Evolutionary conservation across 2,888 invertebrate species (phyloP).

Genomic region (Callyntrura sp.): DNA sequence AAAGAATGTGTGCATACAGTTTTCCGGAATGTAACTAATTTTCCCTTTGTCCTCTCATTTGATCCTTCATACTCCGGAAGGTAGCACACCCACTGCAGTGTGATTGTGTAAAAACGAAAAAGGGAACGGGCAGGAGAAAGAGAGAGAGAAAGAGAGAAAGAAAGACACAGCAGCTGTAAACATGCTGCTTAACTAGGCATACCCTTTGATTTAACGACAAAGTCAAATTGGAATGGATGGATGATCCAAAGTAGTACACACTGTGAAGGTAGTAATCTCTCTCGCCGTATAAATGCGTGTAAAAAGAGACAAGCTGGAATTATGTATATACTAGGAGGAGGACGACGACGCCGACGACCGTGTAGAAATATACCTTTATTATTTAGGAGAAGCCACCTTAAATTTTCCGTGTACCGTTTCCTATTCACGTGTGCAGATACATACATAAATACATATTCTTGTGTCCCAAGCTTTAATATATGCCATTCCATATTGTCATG

Average conservation of each 20-base stretch:
- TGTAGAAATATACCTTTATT: too few species aligned
- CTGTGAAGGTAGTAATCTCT: too few species aligned
- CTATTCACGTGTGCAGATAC: too few species aligned
- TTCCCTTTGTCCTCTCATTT: constrained; percentile 59
- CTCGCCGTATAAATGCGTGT: too few species aligned
- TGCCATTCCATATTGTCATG: constrained; percentile 36
- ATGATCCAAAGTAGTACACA: constrained; percentile 33
- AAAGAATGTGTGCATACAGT: not conserved
- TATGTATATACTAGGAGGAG: too few species aligned
- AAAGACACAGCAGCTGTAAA: constrained; percentile 45
- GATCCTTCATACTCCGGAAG: constrained; percentile 32
- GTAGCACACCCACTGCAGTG: too few species aligned
- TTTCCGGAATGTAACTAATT: constrained; percentile 58
- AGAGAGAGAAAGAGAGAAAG: not conserved
- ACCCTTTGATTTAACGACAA: constrained; percentile 43
- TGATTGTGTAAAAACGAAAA: constrained; percentile 4
- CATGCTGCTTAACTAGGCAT: constrained; percentile 47
- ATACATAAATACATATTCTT: not conserved
- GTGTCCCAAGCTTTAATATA: constrained; percentile 6
- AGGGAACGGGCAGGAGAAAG: not conserved
- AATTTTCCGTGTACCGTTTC: too few species aligned
- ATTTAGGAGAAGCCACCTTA: too few species aligned
- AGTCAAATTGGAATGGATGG: constrained; percentile 17
- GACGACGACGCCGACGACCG: too few species aligned
- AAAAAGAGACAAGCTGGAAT: too few species aligned